Conservation (phyloP, 2,888 invertebrate genomes). For the Pandemis heparana region DNA sequence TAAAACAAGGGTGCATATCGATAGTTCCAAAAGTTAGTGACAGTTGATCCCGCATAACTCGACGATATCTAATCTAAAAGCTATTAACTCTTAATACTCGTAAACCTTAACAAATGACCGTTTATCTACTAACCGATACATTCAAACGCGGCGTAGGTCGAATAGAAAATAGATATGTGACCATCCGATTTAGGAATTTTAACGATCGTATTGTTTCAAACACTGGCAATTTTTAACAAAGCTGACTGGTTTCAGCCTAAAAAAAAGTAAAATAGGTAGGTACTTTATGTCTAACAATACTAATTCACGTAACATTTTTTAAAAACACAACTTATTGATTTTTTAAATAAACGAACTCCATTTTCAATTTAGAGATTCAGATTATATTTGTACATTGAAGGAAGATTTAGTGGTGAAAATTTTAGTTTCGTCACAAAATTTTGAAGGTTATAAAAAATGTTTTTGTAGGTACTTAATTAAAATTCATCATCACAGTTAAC, state of each 20-base stretch:
- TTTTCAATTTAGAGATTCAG: too few relatives aligned
- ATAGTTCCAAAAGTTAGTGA: neutral
- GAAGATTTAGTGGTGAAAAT: too few relatives aligned
- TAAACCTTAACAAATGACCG: conserved; percentile 24
- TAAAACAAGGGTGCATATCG: neutral
- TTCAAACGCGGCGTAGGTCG: conserved; percentile 19
- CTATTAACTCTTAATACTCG: conserved; percentile 36
- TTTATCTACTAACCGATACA: conserved; percentile 7
- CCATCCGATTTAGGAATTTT: neutral
- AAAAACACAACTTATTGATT: too few relatives aligned
- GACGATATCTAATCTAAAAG: conserved; percentile 32
- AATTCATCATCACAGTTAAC: neutral
- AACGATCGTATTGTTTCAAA: neutral
- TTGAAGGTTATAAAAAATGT: too few relatives aligned
- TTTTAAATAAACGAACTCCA: too few relatives aligned
- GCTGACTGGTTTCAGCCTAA: neutral
- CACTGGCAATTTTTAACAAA: neutral
- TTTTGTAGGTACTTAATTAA: too few relatives aligned
- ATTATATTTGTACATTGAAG: too few relatives aligned
- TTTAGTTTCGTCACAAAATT: too few relatives aligned
- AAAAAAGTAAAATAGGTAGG: too few relatives aligned
- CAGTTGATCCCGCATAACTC: conserved; percentile 24
- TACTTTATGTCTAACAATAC: too few relatives aligned
- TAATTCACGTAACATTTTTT: too few relatives aligned
- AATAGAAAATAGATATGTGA: neutral